Evolutionary conservation across 2,888 invertebrate species (phyloP).

Genomic region (Campoplex nolae): DNA sequence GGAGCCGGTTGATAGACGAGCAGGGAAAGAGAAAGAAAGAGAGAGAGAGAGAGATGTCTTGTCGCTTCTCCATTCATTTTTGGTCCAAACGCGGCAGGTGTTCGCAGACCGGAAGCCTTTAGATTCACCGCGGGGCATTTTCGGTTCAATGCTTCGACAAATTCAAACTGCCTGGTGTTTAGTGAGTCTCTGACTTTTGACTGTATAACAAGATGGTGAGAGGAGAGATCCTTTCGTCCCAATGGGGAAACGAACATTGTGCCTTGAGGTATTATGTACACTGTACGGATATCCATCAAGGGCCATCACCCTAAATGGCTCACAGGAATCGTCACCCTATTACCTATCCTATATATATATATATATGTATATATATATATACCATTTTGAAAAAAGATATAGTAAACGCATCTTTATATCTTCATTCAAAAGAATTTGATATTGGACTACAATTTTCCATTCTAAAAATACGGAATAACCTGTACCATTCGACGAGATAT

Average conservation of each 20-base stretch:
- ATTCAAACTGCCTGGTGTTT: conserved; percentile 77
- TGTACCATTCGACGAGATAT: neutral
- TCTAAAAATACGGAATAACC: neutral
- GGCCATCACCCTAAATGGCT: conserved; percentile 25
- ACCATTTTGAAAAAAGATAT: neutral
- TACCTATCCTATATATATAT: conserved; percentile 7
- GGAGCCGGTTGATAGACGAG: neutral
- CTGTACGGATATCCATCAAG: conserved; percentile 33
- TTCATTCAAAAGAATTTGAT: conserved; percentile 4
- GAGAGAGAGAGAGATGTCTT: neutral
- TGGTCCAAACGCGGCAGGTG: conserved; percentile 79
- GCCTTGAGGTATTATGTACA: conserved; percentile 34
- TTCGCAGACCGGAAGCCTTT: conserved; percentile 83
- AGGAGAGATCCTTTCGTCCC: conserved; percentile 67
- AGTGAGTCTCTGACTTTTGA: conserved; percentile 80
- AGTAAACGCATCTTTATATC: conserved; percentile 36
- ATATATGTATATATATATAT: conserved; percentile 11
- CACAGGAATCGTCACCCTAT: conserved; percentile 42
- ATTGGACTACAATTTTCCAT: neutral
- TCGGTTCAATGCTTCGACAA: conserved; percentile 82
- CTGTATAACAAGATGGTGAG: conserved; percentile 78
- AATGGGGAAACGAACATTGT: conserved; percentile 74
- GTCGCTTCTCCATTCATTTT: conserved; percentile 18
- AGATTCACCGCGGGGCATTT: conserved; percentile 76
- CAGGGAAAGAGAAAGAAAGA: neutral